phyloP scores from a whole-genome alignment of 2,113 vertebrate genomes.

The Uria lomvia region DNA sequence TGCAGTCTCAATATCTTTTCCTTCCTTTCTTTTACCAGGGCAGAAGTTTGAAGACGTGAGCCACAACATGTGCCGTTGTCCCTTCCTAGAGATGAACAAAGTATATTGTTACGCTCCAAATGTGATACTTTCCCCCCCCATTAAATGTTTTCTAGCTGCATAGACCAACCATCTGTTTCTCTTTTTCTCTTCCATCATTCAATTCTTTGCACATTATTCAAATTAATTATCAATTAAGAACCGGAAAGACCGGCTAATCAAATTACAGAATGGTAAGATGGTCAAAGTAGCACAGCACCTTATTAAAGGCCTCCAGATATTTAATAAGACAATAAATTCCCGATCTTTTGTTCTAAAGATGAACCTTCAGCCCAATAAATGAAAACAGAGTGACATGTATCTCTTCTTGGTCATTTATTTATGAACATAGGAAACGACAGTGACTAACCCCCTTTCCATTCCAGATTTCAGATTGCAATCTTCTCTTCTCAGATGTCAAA shows the following conservation, averaged over 20 bases:
- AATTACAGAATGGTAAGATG: neutral
- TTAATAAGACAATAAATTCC: constrained; percentile 38
- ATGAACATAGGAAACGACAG: constrained; percentile 1
- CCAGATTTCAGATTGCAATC: constrained; percentile 34
- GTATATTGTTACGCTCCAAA: constrained; percentile 11
- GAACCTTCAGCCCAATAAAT: neutral
- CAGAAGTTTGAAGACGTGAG: neutral
- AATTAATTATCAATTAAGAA: constrained; percentile 58
- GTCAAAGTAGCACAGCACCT: constrained; percentile 14
- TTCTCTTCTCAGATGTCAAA: constrained; percentile 27
- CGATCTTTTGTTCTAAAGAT: neutral
- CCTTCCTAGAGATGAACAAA: neutral
- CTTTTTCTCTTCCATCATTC: constrained; percentile 25
- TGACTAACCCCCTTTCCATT: neutral
- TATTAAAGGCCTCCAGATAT: constrained; percentile 39
- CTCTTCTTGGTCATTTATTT: constrained; percentile 48
- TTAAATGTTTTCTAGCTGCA: constrained; percentile 31
- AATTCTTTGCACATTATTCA: constrained; percentile 35
- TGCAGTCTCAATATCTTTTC: neutral
- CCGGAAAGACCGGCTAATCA: constrained; percentile 24
- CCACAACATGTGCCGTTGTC: neutral
- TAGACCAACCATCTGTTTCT: constrained; percentile 51
- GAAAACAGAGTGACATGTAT: neutral
- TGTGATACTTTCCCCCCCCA: neutral
- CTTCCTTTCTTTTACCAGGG: neutral